Percentiles rank a stretch among this genome's conserved stretches.
Evolutionary conservation across 2,888 invertebrate species (phyloP).

Genomic region (Stenotaenia linearis): DNA sequence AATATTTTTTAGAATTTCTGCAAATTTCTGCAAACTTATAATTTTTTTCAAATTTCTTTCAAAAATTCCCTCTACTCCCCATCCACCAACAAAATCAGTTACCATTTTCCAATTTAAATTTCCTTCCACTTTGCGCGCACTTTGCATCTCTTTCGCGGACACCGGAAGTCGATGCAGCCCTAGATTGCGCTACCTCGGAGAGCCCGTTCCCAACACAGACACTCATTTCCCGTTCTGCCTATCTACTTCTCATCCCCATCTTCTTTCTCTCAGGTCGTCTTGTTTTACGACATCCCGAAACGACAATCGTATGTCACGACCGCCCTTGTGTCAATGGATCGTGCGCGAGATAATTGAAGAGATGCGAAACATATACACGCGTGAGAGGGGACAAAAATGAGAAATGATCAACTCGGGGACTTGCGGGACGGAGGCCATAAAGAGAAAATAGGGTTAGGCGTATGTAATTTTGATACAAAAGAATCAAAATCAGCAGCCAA

Average conservation of each 20-base stretch:
- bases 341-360: neutral
- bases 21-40: too few relatives aligned
- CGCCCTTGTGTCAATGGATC: neutral
- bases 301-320: slow-evolving; percentile 5
- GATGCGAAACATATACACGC: neutral
- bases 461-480: too few relatives aligned
- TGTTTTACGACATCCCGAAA: slow-evolving; percentile 5
- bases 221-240: neutral
- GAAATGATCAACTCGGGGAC: neutral
- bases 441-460: neutral
- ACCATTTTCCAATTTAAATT: slow-evolving; percentile 3
- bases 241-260: neutral
- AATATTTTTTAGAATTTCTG: too few relatives aligned
- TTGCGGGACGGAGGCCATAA: neutral
- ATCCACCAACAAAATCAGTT: too few relatives aligned
- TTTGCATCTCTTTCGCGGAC: neutral
- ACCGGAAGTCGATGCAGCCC: neutral
- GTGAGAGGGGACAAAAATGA: neutral
- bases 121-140: neutral
- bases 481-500: too few relatives aligned
- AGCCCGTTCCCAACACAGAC: neutral
- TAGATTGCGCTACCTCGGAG: neutral
- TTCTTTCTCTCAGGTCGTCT: neutral
- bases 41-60: too few relatives aligned
- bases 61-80: too few relatives aligned